A percentile compares a stretch with the other conserved stretches of the same genome.
Evolutionary conservation across 1,140 invertebrate genomes (phyloP).

Genomic region (Leptopilina boulardi): DNA sequence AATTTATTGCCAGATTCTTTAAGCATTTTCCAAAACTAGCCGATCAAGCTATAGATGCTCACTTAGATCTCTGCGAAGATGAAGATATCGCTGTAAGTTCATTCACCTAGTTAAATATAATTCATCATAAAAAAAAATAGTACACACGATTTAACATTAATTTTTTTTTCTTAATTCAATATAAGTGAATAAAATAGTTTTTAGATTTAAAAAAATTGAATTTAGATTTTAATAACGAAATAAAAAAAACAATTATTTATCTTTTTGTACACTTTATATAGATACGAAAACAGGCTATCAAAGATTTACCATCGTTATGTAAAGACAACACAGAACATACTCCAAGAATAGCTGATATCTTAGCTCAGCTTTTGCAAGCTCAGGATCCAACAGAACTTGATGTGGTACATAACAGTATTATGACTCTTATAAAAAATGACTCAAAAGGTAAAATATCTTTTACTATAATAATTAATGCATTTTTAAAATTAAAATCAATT

Average conservation of each 20-base stretch:
- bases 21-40: conserved; percentile 92
- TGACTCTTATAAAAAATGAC: conserved; percentile 80
- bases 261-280: conserved; percentile 67
- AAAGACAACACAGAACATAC: conserved; percentile 90
- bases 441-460: conserved; percentile 76
- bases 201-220: neutral
- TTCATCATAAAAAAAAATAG: conserved; percentile 24
- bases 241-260: too few relatives aligned
- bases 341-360: conserved; percentile 92
- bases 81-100: conserved; percentile 89
- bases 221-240: neutral
- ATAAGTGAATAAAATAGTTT: too few relatives aligned
- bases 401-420: conserved; percentile 85
- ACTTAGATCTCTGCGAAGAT: conserved; percentile 97
- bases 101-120: conserved; percentile 59
- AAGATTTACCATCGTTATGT: conserved; percentile 92
- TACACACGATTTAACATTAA: too few relatives aligned
- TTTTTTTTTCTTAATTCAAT: conserved; percentile 39
- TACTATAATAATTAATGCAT: neutral
- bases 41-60: conserved; percentile 91
- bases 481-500: neutral
- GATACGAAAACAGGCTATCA: conserved; percentile 97
- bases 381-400: conserved; percentile 89
- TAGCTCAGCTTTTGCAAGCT: conserved; percentile 92
- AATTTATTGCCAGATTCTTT: conserved; percentile 96